Conservation (phyloP, 1,140 invertebrate species). For the Mamestra configurata region DNA sequence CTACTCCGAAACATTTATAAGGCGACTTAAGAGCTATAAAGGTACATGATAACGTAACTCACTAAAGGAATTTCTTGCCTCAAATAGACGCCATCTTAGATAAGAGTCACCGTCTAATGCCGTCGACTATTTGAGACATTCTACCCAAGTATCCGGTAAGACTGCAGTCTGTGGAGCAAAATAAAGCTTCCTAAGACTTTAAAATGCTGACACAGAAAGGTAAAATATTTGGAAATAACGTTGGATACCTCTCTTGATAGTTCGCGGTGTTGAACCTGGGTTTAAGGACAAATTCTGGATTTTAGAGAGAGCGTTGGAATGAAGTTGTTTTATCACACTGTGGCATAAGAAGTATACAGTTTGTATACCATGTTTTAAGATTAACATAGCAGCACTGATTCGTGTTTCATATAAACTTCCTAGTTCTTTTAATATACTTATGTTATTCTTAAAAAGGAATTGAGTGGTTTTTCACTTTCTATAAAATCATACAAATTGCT, state of each 20-base stretch:
- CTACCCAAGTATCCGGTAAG: background rate
- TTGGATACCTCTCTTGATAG: constrained; percentile 12
- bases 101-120: background rate
- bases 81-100: background rate
- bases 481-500: no score
- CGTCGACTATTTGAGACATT: constrained; percentile 5
- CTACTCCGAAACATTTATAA: background rate
- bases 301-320: background rate
- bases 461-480: no score
- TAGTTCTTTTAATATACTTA: no score
- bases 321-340: background rate
- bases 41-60: background rate
- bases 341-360: background rate
- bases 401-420: no score
- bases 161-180: constrained; percentile 17
- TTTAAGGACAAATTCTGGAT: background rate
- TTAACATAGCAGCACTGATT: no score
- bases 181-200: constrained; percentile 18
- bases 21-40: background rate
- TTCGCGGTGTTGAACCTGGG: background rate
- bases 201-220: constrained; percentile 25
- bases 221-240: constrained; percentile 34
- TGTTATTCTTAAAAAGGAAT: no score
- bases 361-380: background rate
- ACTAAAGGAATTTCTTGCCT: background rate